Conservation (phyloP, 2,797 vertebrate species). For the Galago senegalensis region DNA sequence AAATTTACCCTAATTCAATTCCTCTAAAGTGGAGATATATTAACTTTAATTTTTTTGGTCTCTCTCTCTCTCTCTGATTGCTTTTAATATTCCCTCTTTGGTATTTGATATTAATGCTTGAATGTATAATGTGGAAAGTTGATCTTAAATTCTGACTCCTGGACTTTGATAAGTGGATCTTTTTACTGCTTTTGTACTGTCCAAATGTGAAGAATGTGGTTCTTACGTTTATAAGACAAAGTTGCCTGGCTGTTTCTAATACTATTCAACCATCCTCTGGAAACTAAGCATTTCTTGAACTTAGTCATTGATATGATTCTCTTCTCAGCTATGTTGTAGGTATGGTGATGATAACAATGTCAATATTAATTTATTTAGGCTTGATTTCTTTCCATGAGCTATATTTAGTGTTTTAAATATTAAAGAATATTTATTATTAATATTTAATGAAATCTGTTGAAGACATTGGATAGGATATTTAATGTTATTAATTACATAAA, state of each 20-base stretch:
- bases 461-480: not conserved
- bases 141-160: slow-evolving; percentile 48
- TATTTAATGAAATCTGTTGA: not conserved
- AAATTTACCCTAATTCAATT: slow-evolving; percentile 44
- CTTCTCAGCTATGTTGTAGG: not conserved
- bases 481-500: slow-evolving; percentile 17
- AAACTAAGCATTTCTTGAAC: slow-evolving; percentile 14
- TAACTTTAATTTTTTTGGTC: slow-evolving; percentile 54
- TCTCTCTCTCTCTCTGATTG: slow-evolving; percentile 1
- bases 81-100: slow-evolving; percentile 68
- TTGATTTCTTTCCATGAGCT: slow-evolving; percentile 18
- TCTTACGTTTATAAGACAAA: slow-evolving; percentile 57
- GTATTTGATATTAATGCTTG: slow-evolving; percentile 78
- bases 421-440: not conserved
- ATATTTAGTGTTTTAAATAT: slow-evolving; percentile 40
- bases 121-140: slow-evolving; percentile 67
- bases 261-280: not conserved
- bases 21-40: slow-evolving; percentile 9
- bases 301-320: not conserved
- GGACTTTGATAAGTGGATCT: slow-evolving; percentile 64
- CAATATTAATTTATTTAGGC: slow-evolving; percentile 5
- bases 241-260: slow-evolving; percentile 9
- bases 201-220: slow-evolving; percentile 44
- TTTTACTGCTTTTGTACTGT: slow-evolving; percentile 60
- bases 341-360: not conserved